These are phyloP conservation scores for Capra hircus DNA, from an alignment of 2,113 vertebrate genomes.

Conservation along the genomic window DNA sequence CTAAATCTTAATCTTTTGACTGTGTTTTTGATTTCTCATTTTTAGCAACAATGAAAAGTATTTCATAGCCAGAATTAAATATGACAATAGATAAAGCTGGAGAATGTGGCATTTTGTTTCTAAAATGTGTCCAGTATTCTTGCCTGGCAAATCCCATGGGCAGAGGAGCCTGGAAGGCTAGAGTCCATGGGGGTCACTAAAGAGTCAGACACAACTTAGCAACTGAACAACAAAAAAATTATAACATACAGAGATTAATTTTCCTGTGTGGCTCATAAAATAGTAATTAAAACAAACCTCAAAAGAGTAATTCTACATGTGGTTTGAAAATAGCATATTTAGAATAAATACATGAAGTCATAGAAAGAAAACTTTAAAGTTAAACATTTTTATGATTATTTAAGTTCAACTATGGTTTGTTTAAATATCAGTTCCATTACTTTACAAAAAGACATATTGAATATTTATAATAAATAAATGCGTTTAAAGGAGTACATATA, in stretches of 20 bases:
- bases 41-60: neutral
- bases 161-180: neutral
- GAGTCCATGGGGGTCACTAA: neutral
- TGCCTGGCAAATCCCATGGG: neutral
- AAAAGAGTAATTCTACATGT: constrained; percentile 23
- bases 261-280: neutral
- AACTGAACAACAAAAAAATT: constrained; percentile 6
- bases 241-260: neutral
- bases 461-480: neutral
- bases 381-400: neutral
- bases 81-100: neutral
- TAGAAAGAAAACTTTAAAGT: neutral
- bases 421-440: neutral
- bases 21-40: neutral
- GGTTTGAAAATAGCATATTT: constrained; percentile 40
- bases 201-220: neutral
- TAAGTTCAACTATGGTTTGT: neutral
- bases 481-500: neutral
- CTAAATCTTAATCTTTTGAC: constrained; percentile 29
- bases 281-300: neutral
- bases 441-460: neutral
- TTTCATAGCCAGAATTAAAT: neutral
- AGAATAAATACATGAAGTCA: constrained; percentile 20
- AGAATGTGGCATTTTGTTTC: neutral
- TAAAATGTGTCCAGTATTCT: neutral